phyloP scores from a whole-genome alignment of 2,888 invertebrate genomes.

The Petrolisthes manimaculis region DNA sequence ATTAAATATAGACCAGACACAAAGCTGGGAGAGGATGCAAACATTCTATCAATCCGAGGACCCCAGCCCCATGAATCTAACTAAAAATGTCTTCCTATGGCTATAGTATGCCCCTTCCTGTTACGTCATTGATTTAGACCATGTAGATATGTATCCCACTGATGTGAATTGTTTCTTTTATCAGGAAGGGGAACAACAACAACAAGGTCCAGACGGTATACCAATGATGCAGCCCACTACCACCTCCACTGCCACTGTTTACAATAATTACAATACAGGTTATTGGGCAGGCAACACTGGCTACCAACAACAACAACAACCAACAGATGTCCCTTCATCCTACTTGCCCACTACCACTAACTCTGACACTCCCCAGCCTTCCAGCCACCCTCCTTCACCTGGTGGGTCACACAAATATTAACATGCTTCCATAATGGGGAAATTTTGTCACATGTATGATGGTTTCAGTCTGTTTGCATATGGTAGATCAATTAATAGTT shows the following conservation, averaged over 20 bases:
- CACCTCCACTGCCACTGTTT: not conserved
- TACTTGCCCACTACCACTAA: not conserved
- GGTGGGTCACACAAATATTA: slow-evolving; percentile 6
- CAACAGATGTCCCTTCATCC: not conserved
- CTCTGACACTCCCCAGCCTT: slow-evolving; percentile 7
- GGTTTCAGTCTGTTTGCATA: no score
- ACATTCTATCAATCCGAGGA: no score
- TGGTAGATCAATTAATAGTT: no score
- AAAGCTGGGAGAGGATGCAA: no score
- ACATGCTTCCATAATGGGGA: not conserved
- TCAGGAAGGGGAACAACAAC: not conserved
- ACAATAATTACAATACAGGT: not conserved
- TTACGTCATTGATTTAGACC: no score
- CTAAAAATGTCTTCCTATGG: no score
- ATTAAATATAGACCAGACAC: no score
- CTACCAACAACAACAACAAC: slow-evolving; percentile 25
- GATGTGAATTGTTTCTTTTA: not conserved
- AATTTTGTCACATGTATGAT: not conserved
- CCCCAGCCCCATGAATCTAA: no score
- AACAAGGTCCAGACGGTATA: not conserved
- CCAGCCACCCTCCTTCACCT: slow-evolving; percentile 37
- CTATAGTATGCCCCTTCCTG: no score
- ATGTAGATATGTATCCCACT: no score
- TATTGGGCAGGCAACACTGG: slow-evolving; percentile 30
- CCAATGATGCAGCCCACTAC: slow-evolving; percentile 37